Base-by-base conservation (phyloP, 1,140 invertebrate genomes). In the Neoseiulus cucumeris region DNA sequence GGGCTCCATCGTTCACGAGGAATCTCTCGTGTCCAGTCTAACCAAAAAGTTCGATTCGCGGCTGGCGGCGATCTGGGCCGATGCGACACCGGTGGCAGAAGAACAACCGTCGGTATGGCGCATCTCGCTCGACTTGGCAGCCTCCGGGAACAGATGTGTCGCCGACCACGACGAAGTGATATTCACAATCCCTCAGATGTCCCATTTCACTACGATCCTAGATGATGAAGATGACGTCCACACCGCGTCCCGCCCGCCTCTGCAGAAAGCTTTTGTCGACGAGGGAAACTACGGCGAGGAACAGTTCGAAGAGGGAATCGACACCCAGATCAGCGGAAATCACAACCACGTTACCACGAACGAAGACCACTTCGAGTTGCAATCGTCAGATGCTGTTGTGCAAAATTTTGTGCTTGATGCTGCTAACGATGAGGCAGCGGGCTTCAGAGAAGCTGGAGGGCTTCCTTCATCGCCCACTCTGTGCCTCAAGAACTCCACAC, bases 21-120 rank as follows among this genome's bases (percentile, higher is more conserved):
- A 59, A 14, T 14, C 51, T 2, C 22, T 59, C 25, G 25, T 59
- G 14, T 59, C 51, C 14, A 25, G 51, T 59, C 51, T 59, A 14
- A 59, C 51, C 51, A 25, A 59, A 25, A 59, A 59, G 22, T 59
- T 59, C 51, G 51, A 59, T 25, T 59, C 51, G 51, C 25, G 33
- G 22, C 51, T 59, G 14, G 51, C 51, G 22, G 51, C 51, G 14
- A 59, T 59, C 51, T 59, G 51, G 51, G 51, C 51, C 22, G 51
- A 59, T 25, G 51, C 51, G 17, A 39, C 33, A 9, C 51, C 51
- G 17, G 33, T 33, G 14, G 51, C 33, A 1, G 51, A 59, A 29
- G 14, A 59, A 6, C 51, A 59, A 59, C 33, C 51, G 1, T 59
- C 51, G 12, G 25, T 59, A 1, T 59, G 51, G 51, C 25, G 33